Evolutionary conservation across 2,888 invertebrate genomes (phyloP), one percentile per base, ranked within the genome.

Genomic region (Parthenolecanium corni): DNA sequence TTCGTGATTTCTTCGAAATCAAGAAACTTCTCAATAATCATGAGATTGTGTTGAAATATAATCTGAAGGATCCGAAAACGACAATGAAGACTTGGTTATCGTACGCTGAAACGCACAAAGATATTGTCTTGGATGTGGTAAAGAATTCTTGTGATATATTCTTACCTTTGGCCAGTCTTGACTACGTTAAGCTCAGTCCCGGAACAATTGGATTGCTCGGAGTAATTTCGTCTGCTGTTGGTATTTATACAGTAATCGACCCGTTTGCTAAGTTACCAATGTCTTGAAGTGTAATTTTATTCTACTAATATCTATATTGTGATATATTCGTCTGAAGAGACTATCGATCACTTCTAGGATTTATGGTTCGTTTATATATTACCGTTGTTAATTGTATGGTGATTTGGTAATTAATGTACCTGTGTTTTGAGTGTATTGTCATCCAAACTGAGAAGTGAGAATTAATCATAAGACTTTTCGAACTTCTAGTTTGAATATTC

Each of bases 91-190:
- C 51, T 11, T 36, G 57, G 2, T 11, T 62, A 1, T 49, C 58
- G 11, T 67, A 65, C 61, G 58, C 66, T 5, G 51, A 58, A 42
- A 70, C 74, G 47, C 76, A 82, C 70, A 82, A 81, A 69, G 83
- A 84, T 72, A 77, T 93, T 11, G 78, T 86, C 64, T 78, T 91
- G 66, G 93, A 94, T 74, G 84, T 86, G 1, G 71, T 89, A 4
- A 92, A 90, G 73, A 93, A 94, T 76, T 75, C 80, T 9, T 89
- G 89, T 75, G 93, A 94, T 74, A 74, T 93, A 63, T 86, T 90
- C 69, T 86, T 94, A 71, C 93, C 93, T 0, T 74, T 93, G 66
- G 83, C 86, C 64, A 83, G 86, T 5, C 75, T 93, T 67, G 90
- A 89, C 1, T 83, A 86, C 71, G 79, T 85, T 0, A 85, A 83